Base-by-base conservation (phyloP, 2,888 invertebrate species). In the Icerya purchasi region DNA sequence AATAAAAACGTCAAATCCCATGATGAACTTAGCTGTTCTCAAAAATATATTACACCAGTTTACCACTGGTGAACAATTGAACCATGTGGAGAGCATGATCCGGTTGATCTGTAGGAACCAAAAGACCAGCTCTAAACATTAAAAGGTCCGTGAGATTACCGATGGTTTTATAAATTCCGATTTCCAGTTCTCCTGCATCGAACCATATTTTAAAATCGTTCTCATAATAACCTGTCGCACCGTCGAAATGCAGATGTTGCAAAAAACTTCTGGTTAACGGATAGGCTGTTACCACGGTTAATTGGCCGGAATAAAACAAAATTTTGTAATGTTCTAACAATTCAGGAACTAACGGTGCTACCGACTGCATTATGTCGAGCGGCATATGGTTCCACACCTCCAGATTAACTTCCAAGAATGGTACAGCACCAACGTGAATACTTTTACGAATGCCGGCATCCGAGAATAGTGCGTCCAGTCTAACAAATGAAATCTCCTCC, bases 241-340 rank as follows among this genome's bases (percentile, higher is more conserved):
- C 81, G 22, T 74, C 76, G 73, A 88, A 90, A 54, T 82, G 76
- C 1, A 90, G 73, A 57, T 80, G 76, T 64, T 78, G 75, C 36
- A 93, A 72, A 70, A 86, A 90, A 68, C 84, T 84, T 21, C 84
- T 77, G 0, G 91, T 91, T 56, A 88, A 69, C 0, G 90, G 88
- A 71, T 89, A 88, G 0, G 90, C 88, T 0, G 91, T 86, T 63
- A 92, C 88, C 18, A 93, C 84, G 70, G 94, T 93, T 64, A 93
- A 70, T 69, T 93, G 92, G 0, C 93, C 93, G 69, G 83, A 91
- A 70, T 92, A 93, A 62, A 91, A 77, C 53, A 92, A 76, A 19
- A 89, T 79, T 69, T 77, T 74, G 67, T 84, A 85, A 65, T 80
- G 72, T 49, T 80, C 74, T 1, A 86, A 69, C 0, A 89, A 72